Evolutionary conservation across 2,888 invertebrate genomes (phyloP), one percentile per base, ranked within the genome.

Genomic region (Pilophorus perplexus): DNA sequence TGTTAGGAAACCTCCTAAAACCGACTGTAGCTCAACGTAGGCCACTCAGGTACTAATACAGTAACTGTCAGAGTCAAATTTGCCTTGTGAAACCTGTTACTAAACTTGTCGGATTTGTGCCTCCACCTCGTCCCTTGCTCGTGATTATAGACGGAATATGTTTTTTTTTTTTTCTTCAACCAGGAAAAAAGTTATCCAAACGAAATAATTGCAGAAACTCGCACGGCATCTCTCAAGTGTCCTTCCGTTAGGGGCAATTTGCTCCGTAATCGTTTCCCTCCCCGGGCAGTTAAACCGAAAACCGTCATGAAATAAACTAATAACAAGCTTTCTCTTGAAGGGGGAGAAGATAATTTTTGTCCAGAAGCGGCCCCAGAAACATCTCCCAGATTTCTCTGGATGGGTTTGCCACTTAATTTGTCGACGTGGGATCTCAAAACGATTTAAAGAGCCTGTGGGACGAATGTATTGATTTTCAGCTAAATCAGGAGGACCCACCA

Each of bases 301-400:
- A 46, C 46, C 25, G 46, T 46, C 46, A 46, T 46, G 46, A 46
- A 46, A 46, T 46, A 46, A 23, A 22, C 28, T 52, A 52, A 52
- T 52, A 52, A 52, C 52, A 52, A 52, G 28, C 52, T 52, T 52
- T 52, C 52, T 52, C 52, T 52, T 28, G 23, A 18, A 8, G 28
- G 3, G 46, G n/a, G 25, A 8, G 38, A 14, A 25, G 46, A 20
- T 46, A n/a, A 22, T 46, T 12, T 22, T 23, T 22, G n/a, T 25
- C 14, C 23, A 22, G 14, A 46, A 46, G 14, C 23, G 46, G 22
- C 23, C n/a, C n/a, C 10, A 2, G 2, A 46, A n/a, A 2, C 44
- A 20, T 12, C 5, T 12, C 42, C 2, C 23, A 6, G 23, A 46
- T 46, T 46, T 46, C 46, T 23, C 46, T 25, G 10, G 23, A 22